Conservation (phyloP, 2,888 invertebrate genomes). For the Megalurothrips usitatus region DNA sequence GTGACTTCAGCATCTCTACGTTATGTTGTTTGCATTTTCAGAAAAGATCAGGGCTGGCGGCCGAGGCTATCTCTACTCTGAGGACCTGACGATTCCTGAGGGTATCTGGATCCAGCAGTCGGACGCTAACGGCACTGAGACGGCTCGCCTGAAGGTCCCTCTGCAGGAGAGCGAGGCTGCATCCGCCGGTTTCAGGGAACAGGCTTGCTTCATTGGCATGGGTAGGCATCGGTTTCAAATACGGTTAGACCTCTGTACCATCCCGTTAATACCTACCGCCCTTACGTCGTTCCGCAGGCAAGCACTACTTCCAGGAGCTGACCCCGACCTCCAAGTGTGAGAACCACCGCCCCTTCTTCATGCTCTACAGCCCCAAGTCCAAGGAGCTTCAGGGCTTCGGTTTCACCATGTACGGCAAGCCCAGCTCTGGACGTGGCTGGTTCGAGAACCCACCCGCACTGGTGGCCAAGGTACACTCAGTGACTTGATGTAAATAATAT, state of each 20-base stretch:
- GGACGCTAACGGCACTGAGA: background rate
- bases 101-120: background rate
- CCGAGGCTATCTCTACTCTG: background rate
- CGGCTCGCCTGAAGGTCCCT: background rate
- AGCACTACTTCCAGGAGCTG: slow-evolving; percentile 31
- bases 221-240: no score
- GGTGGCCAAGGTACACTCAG: slow-evolving; percentile 25
- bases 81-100: background rate
- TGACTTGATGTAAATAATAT: no score
- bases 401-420: slow-evolving; percentile 26
- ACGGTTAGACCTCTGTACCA: no score
- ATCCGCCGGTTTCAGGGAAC: background rate
- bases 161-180: background rate
- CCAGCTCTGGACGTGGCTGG: slow-evolving; percentile 12
- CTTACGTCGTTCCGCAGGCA: no score
- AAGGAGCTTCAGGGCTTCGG: slow-evolving; percentile 29
- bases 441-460: slow-evolving; percentile 5
- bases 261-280: no score
- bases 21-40: no score
- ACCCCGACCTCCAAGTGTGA: background rate
- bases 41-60: background rate
- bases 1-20: no score
- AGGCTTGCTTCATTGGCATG: slow-evolving; percentile 27
- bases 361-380: slow-evolving; percentile 22
- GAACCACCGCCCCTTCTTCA: slow-evolving; percentile 28